Evolutionary conservation across 2,797 vertebrate genomes (phyloP).

Genomic region (Xenentodon cancila): DNA sequence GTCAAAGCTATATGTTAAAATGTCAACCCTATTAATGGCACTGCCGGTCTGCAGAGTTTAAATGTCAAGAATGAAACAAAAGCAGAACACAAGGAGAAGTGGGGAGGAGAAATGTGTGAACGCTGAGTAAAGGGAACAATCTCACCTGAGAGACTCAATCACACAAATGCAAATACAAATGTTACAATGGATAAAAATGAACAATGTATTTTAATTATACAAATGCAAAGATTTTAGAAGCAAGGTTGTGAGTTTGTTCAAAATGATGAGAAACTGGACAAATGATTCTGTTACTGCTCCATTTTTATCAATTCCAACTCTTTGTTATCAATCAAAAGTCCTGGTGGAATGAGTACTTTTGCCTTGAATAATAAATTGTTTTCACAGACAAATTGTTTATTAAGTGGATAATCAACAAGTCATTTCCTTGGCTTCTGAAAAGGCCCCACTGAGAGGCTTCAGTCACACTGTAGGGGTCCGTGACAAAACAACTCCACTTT

Average conservation of each 20-base stretch:
- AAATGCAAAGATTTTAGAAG: background rate
- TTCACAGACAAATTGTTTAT: constrained; percentile 20
- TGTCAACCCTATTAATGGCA: constrained; percentile 79
- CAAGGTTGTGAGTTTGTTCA: background rate
- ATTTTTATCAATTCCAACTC: background rate
- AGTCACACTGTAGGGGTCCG: constrained; percentile 61
- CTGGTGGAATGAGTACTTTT: background rate
- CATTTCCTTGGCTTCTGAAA: constrained; percentile 24
- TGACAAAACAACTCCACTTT: constrained; percentile 48
- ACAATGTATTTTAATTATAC: background rate
- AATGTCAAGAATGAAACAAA: constrained; percentile 77
- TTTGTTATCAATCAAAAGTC: background rate
- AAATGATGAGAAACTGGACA: background rate
- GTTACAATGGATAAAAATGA: constrained; percentile 7
- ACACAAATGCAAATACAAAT: constrained; percentile 23
- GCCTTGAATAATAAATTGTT: constrained; percentile 10
- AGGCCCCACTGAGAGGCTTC: constrained; percentile 54
- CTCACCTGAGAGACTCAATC: constrained; percentile 36
- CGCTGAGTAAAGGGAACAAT: constrained; percentile 33
- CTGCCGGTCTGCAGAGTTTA: constrained; percentile 70
- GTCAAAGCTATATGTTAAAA: constrained; percentile 80
- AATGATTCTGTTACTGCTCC: background rate
- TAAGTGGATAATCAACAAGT: constrained; percentile 32
- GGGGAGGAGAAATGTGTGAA: constrained; percentile 17
- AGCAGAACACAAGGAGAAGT: constrained; percentile 36